Evolutionary conservation across 2,797 vertebrate genomes (phyloP).

Genomic region (Pangasius krempfi): DNA sequence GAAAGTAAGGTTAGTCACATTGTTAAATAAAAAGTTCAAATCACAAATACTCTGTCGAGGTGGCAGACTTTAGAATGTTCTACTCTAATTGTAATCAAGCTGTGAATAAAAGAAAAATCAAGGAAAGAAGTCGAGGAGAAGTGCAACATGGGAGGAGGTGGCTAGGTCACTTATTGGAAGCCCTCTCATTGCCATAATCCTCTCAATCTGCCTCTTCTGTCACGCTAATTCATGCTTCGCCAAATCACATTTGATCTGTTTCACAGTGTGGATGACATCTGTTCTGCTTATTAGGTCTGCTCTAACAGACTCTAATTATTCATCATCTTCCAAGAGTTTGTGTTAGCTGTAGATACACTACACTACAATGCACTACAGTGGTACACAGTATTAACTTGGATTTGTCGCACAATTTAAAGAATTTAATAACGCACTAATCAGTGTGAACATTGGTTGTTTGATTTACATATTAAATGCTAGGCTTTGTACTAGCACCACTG

Average conservation of each 20-base stretch:
- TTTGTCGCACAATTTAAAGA: slow-evolving; percentile 10
- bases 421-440: not conserved
- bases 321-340: slow-evolving; percentile 12
- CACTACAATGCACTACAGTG: too few species aligned
- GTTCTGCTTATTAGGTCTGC: slow-evolving; percentile 28
- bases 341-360: slow-evolving; percentile 19
- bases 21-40: not conserved
- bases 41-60: not conserved
- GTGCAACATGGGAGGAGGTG: not conserved
- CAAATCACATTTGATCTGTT: slow-evolving; percentile 36
- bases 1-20: not conserved
- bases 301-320: slow-evolving; percentile 30
- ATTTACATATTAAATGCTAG: not conserved
- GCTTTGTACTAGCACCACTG: not conserved
- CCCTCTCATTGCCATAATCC: slow-evolving; percentile 10
- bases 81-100: not conserved
- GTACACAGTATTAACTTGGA: not conserved
- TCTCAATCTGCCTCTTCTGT: slow-evolving; percentile 25
- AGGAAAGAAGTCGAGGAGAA: not conserved
- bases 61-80: not conserved
- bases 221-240: slow-evolving; percentile 25
- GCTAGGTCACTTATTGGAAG: slow-evolving; percentile 8
- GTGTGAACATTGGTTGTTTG: not conserved
- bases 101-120: not conserved
- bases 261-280: slow-evolving; percentile 29